phyloP scores from a whole-genome alignment of 2,797 vertebrate genomes.

The Darevskia nairensis region DNA sequence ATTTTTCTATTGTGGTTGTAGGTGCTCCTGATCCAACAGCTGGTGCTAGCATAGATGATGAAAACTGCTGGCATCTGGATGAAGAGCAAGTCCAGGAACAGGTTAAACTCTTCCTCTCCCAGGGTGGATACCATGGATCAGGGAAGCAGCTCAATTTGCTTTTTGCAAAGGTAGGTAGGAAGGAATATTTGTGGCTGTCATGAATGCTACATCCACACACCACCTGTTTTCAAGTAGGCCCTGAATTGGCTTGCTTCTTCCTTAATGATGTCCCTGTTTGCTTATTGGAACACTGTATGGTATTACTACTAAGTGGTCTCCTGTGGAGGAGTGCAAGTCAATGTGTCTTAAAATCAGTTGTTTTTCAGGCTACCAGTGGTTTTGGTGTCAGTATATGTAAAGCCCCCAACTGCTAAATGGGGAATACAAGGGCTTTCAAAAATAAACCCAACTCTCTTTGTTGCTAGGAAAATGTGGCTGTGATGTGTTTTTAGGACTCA shows the following conservation, averaged over 20 bases:
- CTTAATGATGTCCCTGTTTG: background rate
- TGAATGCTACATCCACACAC: background rate
- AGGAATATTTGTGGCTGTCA: background rate
- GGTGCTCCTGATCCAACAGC: slow-evolving; percentile 97
- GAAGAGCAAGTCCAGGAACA: slow-evolving; percentile 98
- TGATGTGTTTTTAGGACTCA: background rate
- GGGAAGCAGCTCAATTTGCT: slow-evolving; percentile 97
- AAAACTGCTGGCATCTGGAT: slow-evolving; percentile 98
- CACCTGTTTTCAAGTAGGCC: background rate
- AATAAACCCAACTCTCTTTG: background rate
- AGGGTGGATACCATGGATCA: slow-evolving; percentile 96
- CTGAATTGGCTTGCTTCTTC: background rate
- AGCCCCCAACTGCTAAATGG: background rate
- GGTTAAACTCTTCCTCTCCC: slow-evolving; percentile 96
- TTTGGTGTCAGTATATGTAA: background rate
- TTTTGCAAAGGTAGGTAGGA: slow-evolving; percentile 90
- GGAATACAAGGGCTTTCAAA: background rate
- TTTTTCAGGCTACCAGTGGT: background rate
- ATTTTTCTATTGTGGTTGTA: slow-evolving; percentile 71
- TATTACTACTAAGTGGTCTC: slow-evolving; percentile 8
- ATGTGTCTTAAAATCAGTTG: slow-evolving; percentile 11
- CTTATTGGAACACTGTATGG: background rate
- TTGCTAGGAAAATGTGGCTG: background rate
- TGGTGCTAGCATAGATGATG: slow-evolving; percentile 95
- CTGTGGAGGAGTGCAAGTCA: background rate